Conservation (phyloP, 2,888 invertebrate species). For the Caenorhabditis auriculariae region DNA sequence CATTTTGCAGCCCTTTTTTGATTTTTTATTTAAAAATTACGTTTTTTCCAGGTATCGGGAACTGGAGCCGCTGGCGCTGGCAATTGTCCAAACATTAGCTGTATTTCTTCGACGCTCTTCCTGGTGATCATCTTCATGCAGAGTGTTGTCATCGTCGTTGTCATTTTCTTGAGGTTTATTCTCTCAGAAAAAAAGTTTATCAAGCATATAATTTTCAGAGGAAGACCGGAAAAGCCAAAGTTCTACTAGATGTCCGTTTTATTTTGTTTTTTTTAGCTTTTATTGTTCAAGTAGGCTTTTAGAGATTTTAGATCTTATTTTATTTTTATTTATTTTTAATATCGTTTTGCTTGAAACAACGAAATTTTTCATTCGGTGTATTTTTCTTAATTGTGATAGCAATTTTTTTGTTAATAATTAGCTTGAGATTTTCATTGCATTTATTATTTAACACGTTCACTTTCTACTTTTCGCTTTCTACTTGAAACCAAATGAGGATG, state of each 20-base stretch:
- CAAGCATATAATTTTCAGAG: constrained; percentile 39
- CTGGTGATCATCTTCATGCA: constrained; percentile 49
- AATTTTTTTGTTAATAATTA: too few relatives aligned
- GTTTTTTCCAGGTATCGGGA: constrained; percentile 11
- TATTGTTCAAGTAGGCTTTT: too few relatives aligned
- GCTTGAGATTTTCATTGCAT: too few relatives aligned
- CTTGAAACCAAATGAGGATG: too few relatives aligned
- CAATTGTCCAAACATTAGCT: constrained; percentile 35
- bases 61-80: constrained; percentile 5
- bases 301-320: too few relatives aligned
- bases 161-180: constrained; percentile 52
- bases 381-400: too few relatives aligned
- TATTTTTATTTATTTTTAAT: too few relatives aligned
- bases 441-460: too few relatives aligned
- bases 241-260: constrained; percentile 45
- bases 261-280: not conserved
- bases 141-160: constrained; percentile 46
- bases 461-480: too few relatives aligned
- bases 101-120: constrained; percentile 50
- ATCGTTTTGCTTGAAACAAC: too few relatives aligned
- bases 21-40: not conserved
- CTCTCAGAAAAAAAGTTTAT: not conserved
- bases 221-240: constrained; percentile 60
- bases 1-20: not conserved
- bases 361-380: too few relatives aligned